phyloP scores from a whole-genome alignment of 2,113 vertebrate genomes.

The Myotis brandtii region DNA sequence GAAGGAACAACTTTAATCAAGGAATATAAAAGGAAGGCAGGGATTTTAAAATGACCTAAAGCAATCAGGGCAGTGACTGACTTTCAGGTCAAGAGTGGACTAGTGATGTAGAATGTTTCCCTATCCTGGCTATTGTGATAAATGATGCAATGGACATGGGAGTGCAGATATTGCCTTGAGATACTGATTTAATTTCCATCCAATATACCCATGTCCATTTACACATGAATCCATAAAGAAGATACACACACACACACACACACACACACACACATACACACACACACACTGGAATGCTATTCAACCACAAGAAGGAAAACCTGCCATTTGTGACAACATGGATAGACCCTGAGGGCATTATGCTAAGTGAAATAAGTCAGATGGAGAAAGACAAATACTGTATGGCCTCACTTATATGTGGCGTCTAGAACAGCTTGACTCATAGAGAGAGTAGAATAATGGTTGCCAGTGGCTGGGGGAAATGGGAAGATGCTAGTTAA shows the following conservation, averaged over 20 bases:
- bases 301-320: background rate
- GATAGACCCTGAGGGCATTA: background rate
- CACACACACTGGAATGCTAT: background rate
- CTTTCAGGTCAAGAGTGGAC: background rate
- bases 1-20: background rate
- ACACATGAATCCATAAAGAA: background rate
- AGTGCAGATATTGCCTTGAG: background rate
- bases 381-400: background rate
- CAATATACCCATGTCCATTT: background rate
- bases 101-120: background rate
- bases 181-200: background rate
- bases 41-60: conserved; percentile 20
- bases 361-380: background rate
- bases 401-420: background rate
- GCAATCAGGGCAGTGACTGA: background rate
- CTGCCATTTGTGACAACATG: background rate
- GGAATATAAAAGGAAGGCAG: background rate
- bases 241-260: background rate
- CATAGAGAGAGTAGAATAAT: background rate
- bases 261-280: background rate
- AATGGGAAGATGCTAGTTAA: background rate
- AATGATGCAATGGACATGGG: background rate
- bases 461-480: background rate
- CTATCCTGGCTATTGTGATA: background rate
- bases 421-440: background rate